A percentile compares a stretch with the other conserved stretches of the same genome.
Evolutionary conservation across 1,140 invertebrate species (phyloP).

Genomic region (Drosophila pectinifera): DNA sequence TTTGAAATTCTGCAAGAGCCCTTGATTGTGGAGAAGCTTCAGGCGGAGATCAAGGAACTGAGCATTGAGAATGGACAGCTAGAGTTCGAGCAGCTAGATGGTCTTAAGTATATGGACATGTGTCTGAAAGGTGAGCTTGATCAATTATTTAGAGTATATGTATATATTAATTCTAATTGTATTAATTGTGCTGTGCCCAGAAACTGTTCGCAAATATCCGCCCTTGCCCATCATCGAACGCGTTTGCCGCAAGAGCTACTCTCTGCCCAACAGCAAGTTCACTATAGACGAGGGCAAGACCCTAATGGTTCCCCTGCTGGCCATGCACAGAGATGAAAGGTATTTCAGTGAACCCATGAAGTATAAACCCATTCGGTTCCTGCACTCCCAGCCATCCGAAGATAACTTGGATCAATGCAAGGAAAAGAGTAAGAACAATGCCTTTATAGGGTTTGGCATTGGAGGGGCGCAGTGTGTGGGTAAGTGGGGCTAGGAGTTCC

Average conservation of each 20-base stretch:
- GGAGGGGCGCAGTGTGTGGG: conserved; percentile 69
- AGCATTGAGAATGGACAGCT: conserved; percentile 31
- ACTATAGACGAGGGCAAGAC: conserved; percentile 79
- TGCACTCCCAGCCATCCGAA: conserved; percentile 36
- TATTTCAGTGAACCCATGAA: conserved; percentile 87
- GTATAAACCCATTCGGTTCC: conserved; percentile 87
- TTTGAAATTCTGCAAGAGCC: conserved; percentile 72
- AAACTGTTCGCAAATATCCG: conserved; percentile 86
- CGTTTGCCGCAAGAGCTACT: conserved; percentile 67
- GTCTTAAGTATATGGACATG: conserved; percentile 73
- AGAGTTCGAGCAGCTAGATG: conserved; percentile 55
- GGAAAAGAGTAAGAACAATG: conserved; percentile 18
- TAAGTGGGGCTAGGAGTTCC: conserved; percentile 27
- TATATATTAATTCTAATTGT: not conserved
- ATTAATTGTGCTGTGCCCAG: conserved; percentile 32
- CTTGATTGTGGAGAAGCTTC: conserved; percentile 64
- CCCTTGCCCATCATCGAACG: conserved; percentile 76
- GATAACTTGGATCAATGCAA: conserved; percentile 9
- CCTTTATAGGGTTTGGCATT: conserved; percentile 65
- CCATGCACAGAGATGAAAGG: conserved; percentile 87
- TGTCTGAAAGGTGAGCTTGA: conserved; percentile 64
- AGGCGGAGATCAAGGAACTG: conserved; percentile 58
- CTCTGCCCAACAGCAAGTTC: conserved; percentile 62
- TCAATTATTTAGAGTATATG: rapidly evolving
- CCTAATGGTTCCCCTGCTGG: conserved; percentile 71